Evolutionary conservation across 2,797 vertebrate genomes (phyloP), one percentile per base, ranked within the genome.

Genomic region (Sebastiscus tertius): DNA sequence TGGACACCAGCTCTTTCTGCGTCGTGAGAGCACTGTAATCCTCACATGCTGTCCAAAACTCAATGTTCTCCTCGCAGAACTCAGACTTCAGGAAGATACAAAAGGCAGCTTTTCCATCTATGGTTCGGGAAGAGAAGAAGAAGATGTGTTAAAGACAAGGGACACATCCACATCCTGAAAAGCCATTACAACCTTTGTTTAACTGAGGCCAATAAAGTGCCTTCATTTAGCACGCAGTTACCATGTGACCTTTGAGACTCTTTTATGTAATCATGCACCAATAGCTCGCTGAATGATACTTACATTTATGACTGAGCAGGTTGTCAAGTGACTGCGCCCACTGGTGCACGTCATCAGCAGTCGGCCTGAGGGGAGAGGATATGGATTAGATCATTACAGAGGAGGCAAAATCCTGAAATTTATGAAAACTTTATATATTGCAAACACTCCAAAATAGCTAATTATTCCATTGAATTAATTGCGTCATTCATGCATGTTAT

Each of bases 31-130:
- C 95, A 88, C 95, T 96, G 88, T 96, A 98, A 62, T 99, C 97
- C 81, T 99, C 97, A 26, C 98, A 99, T 14, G 96, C 97, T n/a
- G 96, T 86, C 98, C 98, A 99, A 91, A 99, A 99, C 89, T 99
- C 97, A 0, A 99, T 96, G 90, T 99, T 99, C 93, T 99, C 98
- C 77, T 99, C 98, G 1, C 97, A 97, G 94, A 97, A 99, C 91
- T 99, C 98, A 0, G 97, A 97, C 89, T 97, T 98, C 87, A 98
- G 84, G 93, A 98, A 99, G 79, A 97, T 90, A 29, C 85, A 93
- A 73, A 99, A 99, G 61, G 96, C 96, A 24, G 94, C 92, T 88
- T 97, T 95, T 29, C 98, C 97, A 91, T 97, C 98, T 99, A 84
- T n/a, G 55, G 18, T 54, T 65, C 26, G n/a, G 20, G 31, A 6